Base-by-base conservation (phyloP, 2,113 vertebrate species). In the Sorex araneus region DNA sequence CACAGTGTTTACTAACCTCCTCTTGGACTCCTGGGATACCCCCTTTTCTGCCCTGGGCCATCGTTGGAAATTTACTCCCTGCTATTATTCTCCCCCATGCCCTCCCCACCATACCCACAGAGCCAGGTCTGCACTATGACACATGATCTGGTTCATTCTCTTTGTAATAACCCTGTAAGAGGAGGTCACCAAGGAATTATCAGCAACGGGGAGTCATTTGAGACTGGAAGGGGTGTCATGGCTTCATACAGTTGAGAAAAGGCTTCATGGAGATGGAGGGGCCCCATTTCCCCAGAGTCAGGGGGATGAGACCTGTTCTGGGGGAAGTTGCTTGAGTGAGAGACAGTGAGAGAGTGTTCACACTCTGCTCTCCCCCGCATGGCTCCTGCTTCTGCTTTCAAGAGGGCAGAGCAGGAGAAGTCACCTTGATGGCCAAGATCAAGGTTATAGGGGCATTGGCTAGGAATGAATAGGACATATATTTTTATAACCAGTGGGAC, bases 401-500 rank as follows among this genome's bases (percentile, higher is more conserved):
- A 8, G 12, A 66, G 70, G n/a, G 54, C 79, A 25, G 32, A 21
- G 4, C 54, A 11, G 54, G 50, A 76, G 5, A 2, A 10, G 21
- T 54, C 8, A 30, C 30, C 19, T 30, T 5, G 7, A 2, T 70
- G 77, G 27, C 19, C 66, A 66, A 77, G 18, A 18, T 83, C 60
- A 28, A 6, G 66, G 19, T 32, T 8, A 74, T 15, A 43, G 50
- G 69, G 34, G 27, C 28, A 2, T 30, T 75, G 86, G 83, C 34
- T 82, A 18, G 21, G 47, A 10, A 30, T 86, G 36, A 93, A 83
- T 47, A 50, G 66, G 66, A 7, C 7, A 40, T 40, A 40, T 40
- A 66, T 92, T 94, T 93, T 84, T 88, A 18, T 43, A 91, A 84
- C 8, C 93, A 57, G 6, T 8, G 43, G 15, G 6, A 15, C 18